A percentile compares a stretch with the other conserved stretches of the same genome.
phyloP scores from a whole-genome alignment of 2,888 invertebrate genomes.

The Gibbula magus region DNA sequence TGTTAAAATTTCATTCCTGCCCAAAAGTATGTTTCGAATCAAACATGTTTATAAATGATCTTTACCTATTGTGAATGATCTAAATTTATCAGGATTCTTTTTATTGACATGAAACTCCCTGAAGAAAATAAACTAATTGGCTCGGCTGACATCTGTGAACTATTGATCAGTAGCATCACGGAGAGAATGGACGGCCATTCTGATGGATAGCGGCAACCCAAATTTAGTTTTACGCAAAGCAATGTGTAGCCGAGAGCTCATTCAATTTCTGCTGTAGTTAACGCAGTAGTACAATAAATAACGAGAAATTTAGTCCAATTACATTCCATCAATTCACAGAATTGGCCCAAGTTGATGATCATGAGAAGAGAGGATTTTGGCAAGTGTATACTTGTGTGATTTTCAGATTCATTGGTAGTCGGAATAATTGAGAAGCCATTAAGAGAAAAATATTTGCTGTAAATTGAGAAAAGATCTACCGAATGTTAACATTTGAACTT shows the following conservation, averaged over 20 bases:
- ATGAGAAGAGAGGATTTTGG: background rate
- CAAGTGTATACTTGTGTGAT: too few relatives aligned
- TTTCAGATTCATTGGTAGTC: too few relatives aligned
- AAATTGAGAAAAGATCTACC: too few relatives aligned
- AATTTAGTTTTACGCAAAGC: constrained; percentile 5
- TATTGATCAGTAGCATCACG: background rate
- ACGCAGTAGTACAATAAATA: background rate
- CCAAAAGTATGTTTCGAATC: too few relatives aligned
- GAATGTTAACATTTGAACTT: too few relatives aligned
- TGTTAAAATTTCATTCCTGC: too few relatives aligned
- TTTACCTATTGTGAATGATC: constrained; percentile 7
- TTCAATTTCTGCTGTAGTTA: background rate
- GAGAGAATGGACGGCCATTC: background rate
- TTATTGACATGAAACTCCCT: constrained; percentile 10
- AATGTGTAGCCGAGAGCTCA: background rate
- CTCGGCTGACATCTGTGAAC: constrained; percentile 11
- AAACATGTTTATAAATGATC: background rate
- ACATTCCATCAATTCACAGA: background rate
- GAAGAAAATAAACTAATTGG: constrained; percentile 13
- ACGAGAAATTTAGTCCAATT: background rate
- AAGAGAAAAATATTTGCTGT: too few relatives aligned
- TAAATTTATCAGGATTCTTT: constrained; percentile 3
- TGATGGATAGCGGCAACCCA: background rate
- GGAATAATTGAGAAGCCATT: too few relatives aligned
- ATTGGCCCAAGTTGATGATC: background rate